Conservation (phyloP, 2,113 vertebrate genomes). For the Synodontis membranacea region DNA sequence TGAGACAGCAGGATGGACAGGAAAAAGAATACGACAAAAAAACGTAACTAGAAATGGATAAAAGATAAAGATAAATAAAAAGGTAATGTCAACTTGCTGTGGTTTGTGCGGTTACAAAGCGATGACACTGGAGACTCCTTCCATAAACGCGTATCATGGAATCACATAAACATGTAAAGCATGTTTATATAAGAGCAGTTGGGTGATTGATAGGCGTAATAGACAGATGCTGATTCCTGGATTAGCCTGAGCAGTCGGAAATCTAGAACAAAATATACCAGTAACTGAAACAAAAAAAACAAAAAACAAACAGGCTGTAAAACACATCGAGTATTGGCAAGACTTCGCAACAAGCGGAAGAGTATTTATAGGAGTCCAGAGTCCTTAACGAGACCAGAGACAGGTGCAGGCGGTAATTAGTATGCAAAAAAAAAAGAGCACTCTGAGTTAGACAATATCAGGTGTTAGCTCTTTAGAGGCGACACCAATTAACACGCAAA, state of each 20-base stretch:
- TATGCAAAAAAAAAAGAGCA: neutral
- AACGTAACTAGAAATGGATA: no score
- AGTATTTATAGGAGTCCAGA: neutral
- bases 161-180: no score
- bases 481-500: slow-evolving; percentile 9
- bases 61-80: no score
- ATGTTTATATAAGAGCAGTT: no score
- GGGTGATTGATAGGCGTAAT: neutral
- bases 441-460: neutral
- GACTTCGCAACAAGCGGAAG: neutral
- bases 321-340: neutral
- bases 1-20: no score
- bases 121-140: no score
- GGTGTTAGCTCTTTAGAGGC: slow-evolving; percentile 9
- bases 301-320: neutral
- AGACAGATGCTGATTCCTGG: neutral
- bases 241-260: neutral
- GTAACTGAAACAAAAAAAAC: neutral
- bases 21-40: no score
- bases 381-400: neutral
- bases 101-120: neutral
- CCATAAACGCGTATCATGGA: no score
- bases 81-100: no score
- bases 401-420: slow-evolving; percentile 11
- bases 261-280: neutral